These are phyloP conservation scores for Homalodisca vitripennis DNA, from an alignment of 1,140 invertebrate genomes.

Conservation along the genomic window DNA sequence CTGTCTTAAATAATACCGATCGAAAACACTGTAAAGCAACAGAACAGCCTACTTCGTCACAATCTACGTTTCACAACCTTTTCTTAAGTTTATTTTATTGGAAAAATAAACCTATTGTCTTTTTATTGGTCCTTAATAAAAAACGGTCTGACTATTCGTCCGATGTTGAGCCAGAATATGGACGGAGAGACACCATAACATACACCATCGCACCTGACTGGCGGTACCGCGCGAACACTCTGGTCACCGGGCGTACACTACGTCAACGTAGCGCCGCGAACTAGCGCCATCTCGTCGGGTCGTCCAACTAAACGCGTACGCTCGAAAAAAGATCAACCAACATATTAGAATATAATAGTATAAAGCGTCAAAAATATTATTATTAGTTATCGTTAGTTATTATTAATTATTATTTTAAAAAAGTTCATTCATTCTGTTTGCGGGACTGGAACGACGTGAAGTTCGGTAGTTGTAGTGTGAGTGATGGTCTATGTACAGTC, in stretches of 20 bases:
- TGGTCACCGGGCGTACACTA: too few relatives aligned
- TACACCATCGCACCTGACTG: too few relatives aligned
- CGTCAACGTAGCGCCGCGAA: too few relatives aligned
- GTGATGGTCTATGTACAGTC: constrained; percentile 42
- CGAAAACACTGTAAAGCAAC: too few relatives aligned
- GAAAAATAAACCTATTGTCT: constrained; percentile 17
- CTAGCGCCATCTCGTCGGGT: not conserved
- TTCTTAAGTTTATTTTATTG: too few relatives aligned
- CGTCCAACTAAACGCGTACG: not conserved
- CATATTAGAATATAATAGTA: constrained; percentile 24
- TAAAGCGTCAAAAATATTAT: constrained; percentile 32
- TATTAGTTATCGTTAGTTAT: constrained; percentile 16
- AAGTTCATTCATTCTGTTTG: constrained; percentile 14
- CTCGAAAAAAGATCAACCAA: not conserved
- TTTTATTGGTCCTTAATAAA: constrained; percentile 16
- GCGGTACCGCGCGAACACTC: too few relatives aligned
- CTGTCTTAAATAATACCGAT: too few relatives aligned
- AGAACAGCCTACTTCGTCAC: too few relatives aligned
- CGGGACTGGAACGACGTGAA: constrained; percentile 7
- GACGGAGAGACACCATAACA: not conserved
- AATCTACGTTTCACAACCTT: too few relatives aligned
- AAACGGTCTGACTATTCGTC: not conserved
- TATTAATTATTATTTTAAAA: constrained; percentile 27
- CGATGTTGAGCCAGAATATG: not conserved
- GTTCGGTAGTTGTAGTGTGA: not conserved